Evolutionary conservation across 2,113 vertebrate genomes (phyloP).

Genomic region (Puffinus mauretanicus): DNA sequence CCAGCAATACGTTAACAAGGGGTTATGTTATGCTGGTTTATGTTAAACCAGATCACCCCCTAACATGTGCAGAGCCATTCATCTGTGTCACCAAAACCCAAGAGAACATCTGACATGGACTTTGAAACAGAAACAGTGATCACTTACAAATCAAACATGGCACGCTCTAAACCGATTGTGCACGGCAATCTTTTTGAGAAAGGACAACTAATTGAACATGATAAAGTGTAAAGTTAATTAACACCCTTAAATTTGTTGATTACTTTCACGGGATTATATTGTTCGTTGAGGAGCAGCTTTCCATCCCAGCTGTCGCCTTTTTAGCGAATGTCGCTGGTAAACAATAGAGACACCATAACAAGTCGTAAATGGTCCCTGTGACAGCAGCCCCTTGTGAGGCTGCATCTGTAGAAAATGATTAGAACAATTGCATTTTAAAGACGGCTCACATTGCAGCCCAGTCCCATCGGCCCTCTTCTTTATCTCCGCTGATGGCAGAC

Average conservation of each 20-base stretch:
- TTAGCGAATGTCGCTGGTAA: slow-evolving; percentile 80
- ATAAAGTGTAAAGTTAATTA: slow-evolving; percentile 99
- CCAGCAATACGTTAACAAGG: slow-evolving; percentile 76
- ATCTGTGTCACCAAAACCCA: slow-evolving; percentile 87
- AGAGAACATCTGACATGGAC: slow-evolving; percentile 85
- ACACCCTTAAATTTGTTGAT: slow-evolving; percentile 97
- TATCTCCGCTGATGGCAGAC: slow-evolving; percentile 79
- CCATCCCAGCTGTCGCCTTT: slow-evolving; percentile 93
- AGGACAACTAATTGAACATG: slow-evolving; percentile 99
- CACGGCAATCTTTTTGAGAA: slow-evolving; percentile 86
- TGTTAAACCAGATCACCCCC: slow-evolving; percentile 83
- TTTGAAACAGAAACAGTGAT: slow-evolving; percentile 83
- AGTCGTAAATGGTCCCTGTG: slow-evolving; percentile 88
- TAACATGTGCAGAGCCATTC: slow-evolving; percentile 82
- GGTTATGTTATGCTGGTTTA: slow-evolving; percentile 80
- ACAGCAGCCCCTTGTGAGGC: slow-evolving; percentile 91
- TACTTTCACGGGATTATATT: slow-evolving; percentile 91
- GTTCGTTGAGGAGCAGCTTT: slow-evolving; percentile 85
- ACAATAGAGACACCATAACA: slow-evolving; percentile 93
- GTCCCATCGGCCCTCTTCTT: slow-evolving; percentile 86
- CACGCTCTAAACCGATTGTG: slow-evolving; percentile 87
- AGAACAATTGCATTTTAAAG: slow-evolving; percentile 98
- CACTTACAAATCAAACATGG: slow-evolving; percentile 94
- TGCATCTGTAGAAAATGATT: slow-evolving; percentile 96
- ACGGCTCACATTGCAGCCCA: slow-evolving; percentile 80